Evolutionary conservation across 1,140 invertebrate genomes (phyloP).

Genomic region (Lanistes nyassanus): DNA sequence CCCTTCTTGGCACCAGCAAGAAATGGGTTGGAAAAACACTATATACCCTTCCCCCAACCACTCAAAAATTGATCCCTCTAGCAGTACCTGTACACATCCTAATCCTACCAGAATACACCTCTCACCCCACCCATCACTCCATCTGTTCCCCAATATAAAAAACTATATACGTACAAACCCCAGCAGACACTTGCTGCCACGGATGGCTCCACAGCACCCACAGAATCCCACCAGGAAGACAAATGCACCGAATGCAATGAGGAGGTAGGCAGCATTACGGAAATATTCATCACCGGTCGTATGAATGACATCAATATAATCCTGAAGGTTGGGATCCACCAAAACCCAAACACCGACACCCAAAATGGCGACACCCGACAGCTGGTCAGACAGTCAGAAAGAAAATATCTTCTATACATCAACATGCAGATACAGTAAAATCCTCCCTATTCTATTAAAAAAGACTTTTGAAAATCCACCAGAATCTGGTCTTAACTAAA

Average conservation of each 20-base stretch:
- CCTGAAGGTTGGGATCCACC: constrained; percentile 77
- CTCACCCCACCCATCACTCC: no score
- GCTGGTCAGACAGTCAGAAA: constrained; percentile 68
- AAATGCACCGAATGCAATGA: constrained; percentile 81
- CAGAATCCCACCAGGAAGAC: constrained; percentile 88
- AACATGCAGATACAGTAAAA: not conserved
- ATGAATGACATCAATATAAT: constrained; percentile 68
- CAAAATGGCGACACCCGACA: constrained; percentile 77
- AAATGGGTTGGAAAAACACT: no score
- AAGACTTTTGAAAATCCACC: not conserved
- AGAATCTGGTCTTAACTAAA: no score
- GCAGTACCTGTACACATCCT: no score
- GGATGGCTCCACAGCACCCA: constrained; percentile 88
- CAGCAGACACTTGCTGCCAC: constrained; percentile 86
- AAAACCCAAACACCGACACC: constrained; percentile 80
- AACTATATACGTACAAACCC: constrained; percentile 71
- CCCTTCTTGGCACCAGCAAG: no score
- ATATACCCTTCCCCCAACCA: no score
- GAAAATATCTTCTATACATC: not conserved
- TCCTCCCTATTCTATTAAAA: not conserved
- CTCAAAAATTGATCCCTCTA: no score
- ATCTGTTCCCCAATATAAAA: not conserved
- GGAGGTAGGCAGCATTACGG: constrained; percentile 66
- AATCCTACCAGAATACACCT: no score
- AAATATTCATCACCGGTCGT: constrained; percentile 69